Evolutionary conservation across 37 sponge, comb jelly and placozoan genomes (phyloP), one percentile per base, ranked within the genome.

Genomic region (Haliclona indistincta): DNA sequence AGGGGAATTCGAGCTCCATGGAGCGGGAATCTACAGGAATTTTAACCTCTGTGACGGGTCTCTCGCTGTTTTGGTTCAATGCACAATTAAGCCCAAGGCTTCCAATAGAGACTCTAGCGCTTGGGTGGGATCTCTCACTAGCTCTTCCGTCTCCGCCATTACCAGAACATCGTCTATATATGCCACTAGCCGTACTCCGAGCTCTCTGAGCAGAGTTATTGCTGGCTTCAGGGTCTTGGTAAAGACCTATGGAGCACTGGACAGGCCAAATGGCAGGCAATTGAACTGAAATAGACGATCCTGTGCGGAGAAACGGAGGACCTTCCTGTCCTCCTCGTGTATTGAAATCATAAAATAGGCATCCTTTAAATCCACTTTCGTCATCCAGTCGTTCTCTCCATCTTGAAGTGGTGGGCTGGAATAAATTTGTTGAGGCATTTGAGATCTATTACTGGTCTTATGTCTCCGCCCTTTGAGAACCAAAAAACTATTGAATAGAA

Each of bases 31-130:
- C 11, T 29, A 69, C 11, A 81, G 65, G 35, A 81, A 73, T 43
- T 75, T 74, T 23, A 81, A 47, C 8, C 1, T 39, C 74, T 81
- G 74, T n/a, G 53, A 45, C 26, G 74, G 74, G n/a, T 3, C 32
- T 23, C 38, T 26, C 7, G 23, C 17, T n/a, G 36, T 41, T 38
- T 64, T 64, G 17, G 39, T 37, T 29, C 37, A 23, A 66, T 47
- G 62, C 7, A 72, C 28, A 23, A 71, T 42, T 20, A 72, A 63
- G 10, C 64, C 81, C 39, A 81, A 62, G 32, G 56, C 41, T 53
- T 62, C 69, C 40, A 63, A 66, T 8, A 81, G 66, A 1, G 17
- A 43, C 22, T n/a, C 45, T 17, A 19, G 3, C 19, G 26, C 41
- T 2, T 64, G 53, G 35, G 63, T 42, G 54, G 29, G 28, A 49